phyloP scores from a whole-genome alignment of 1,140 invertebrate genomes.

The Hylaeus volcanicus region DNA sequence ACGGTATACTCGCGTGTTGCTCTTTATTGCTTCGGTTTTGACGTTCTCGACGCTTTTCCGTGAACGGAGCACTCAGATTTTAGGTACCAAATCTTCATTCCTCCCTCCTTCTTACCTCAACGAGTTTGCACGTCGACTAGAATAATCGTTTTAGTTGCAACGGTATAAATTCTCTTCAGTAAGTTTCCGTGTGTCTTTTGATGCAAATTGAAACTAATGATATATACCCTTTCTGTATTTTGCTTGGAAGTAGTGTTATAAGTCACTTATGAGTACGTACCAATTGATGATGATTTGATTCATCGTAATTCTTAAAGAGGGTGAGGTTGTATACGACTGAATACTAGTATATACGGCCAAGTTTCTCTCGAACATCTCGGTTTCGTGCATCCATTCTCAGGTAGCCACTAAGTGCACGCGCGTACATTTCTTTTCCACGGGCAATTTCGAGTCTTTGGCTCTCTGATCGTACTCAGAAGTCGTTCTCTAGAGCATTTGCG shows the following conservation, averaged over 20 bases:
- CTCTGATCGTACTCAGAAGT: conserved; percentile 30
- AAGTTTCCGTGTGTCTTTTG: neutral
- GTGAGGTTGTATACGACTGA: neutral
- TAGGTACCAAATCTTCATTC: neutral
- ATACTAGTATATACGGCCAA: too few relatives aligned
- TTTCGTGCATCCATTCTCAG: conserved; percentile 18
- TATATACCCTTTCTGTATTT: too few relatives aligned
- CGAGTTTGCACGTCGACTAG: neutral
- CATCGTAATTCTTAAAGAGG: neutral
- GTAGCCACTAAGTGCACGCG: neutral
- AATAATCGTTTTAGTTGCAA: conserved; percentile 20
- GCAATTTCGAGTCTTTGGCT: conserved; percentile 25
- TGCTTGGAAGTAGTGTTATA: too few relatives aligned
- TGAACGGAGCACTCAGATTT: conserved; percentile 17
- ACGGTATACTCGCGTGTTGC: conserved; percentile 49
- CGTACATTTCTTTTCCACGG: neutral
- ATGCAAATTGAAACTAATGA: conserved; percentile 4
- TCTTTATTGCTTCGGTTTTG: conserved; percentile 33
- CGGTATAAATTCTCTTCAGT: neutral
- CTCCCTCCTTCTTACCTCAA: neutral
- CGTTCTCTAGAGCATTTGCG: conserved; percentile 40
- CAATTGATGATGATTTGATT: too few relatives aligned
- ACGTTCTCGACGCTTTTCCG: conserved; percentile 37
- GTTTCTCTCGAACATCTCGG: conserved; percentile 7
- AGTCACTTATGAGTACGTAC: too few relatives aligned